phyloP scores from a whole-genome alignment of 2,113 vertebrate species.

The Lophura nycthemera region DNA sequence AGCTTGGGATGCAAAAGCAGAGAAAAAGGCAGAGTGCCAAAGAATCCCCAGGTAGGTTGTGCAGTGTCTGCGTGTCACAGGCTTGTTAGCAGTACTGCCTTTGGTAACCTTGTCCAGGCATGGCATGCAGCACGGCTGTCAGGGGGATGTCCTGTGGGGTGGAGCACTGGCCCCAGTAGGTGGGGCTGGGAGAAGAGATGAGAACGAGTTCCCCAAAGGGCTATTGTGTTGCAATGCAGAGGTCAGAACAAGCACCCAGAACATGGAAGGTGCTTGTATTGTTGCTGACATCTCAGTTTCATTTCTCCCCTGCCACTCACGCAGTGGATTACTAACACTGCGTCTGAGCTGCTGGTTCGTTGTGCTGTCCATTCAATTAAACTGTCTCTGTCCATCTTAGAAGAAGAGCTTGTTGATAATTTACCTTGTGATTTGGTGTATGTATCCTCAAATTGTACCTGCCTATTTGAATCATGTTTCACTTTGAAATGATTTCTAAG shows the following conservation, averaged over 20 bases:
- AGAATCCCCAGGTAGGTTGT: background rate
- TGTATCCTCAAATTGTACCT: background rate
- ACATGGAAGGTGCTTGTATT: background rate
- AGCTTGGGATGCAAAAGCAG: background rate
- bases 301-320: background rate
- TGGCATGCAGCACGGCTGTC: background rate
- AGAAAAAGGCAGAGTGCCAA: background rate
- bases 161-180: background rate
- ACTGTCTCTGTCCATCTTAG: background rate
- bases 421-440: background rate
- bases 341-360: background rate
- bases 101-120: background rate
- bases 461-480: background rate
- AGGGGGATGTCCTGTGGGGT: background rate
- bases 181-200: background rate
- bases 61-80: background rate
- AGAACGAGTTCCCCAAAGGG: background rate
- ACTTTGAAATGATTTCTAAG: slow-evolving; percentile 10
- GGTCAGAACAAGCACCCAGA: background rate
- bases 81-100: background rate
- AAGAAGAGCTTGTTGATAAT: background rate
- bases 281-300: background rate
- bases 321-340: background rate
- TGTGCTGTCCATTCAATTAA: background rate
- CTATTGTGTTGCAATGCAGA: background rate